These are phyloP conservation scores for Campaea margaritaria DNA, from an alignment of 2,888 invertebrate genomes.

Conservation along the genomic window DNA sequence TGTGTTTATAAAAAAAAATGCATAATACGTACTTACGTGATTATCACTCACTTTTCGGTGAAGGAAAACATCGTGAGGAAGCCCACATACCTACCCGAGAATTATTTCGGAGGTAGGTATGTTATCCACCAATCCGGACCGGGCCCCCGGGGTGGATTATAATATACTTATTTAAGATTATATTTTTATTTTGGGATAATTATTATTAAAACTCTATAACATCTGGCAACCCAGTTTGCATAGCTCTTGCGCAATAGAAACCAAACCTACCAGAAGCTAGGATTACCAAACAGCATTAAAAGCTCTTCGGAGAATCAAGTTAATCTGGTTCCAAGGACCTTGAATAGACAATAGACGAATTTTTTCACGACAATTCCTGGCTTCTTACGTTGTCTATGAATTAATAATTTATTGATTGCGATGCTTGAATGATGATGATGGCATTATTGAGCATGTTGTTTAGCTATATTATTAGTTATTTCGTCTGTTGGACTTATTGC, in stretches of 20 bases:
- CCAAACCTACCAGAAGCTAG: constrained; percentile 16
- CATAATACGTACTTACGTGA: no score
- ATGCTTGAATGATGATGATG: constrained; percentile 28
- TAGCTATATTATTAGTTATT: neutral
- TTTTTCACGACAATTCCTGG: constrained; percentile 26
- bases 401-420: constrained; percentile 26
- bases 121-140: no score
- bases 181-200: no score
- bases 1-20: no score
- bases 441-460: constrained; percentile 31
- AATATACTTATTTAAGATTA: no score
- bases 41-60: no score
- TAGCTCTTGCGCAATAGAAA: constrained; percentile 8
- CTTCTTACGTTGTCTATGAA: constrained; percentile 26
- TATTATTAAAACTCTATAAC: no score
- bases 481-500: neutral
- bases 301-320: constrained; percentile 17
- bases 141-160: no score
- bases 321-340: constrained; percentile 19
- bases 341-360: constrained; percentile 18
- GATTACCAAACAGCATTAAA: constrained; percentile 22
- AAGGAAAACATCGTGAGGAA: no score
- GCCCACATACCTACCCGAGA: no score
- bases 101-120: no score
- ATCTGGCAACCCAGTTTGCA: neutral